phyloP scores from a whole-genome alignment of 92 coral and sea anemone species.

The Actinernus sp. region DNA sequence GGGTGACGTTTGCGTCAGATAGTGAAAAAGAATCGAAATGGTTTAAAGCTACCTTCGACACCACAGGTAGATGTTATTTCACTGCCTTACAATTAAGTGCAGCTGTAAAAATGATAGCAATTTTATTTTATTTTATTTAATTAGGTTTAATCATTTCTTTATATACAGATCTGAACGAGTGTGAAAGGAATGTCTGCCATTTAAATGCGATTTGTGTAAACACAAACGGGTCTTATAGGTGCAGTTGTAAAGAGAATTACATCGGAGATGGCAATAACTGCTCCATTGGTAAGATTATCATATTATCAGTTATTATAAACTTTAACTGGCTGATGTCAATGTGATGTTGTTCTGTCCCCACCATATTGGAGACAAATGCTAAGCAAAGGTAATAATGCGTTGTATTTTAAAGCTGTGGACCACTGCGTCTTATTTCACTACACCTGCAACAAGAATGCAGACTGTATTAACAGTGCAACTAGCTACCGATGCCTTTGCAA shows the following conservation, averaged over 20 bases:
- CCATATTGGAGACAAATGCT: no score
- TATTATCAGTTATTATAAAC: no score
- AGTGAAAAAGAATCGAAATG: background rate
- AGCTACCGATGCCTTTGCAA: conserved; percentile 33
- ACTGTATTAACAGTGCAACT: conserved; percentile 27
- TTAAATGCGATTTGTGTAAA: background rate
- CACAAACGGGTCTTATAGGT: background rate
- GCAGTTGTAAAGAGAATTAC: background rate
- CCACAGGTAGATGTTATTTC: no score
- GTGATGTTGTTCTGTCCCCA: no score
- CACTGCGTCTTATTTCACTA: background rate
- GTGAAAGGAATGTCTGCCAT: background rate
- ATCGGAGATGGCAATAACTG: background rate
- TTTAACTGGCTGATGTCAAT: no score
- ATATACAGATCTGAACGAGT: background rate
- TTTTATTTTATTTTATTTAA: no score
- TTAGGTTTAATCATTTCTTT: background rate
- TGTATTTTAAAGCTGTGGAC: conserved; percentile 1
- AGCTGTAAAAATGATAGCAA: no score
- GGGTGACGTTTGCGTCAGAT: background rate
- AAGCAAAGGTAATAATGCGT: no score
- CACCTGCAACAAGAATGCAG: conserved; percentile 12
- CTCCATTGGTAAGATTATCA: background rate
- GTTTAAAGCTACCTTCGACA: background rate
- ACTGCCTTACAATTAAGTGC: no score